These are phyloP conservation scores for Strongylocentrotus purpuratus DNA, from an alignment of 35 echinoderm and acorn worm genomes.

Conservation along the genomic window DNA sequence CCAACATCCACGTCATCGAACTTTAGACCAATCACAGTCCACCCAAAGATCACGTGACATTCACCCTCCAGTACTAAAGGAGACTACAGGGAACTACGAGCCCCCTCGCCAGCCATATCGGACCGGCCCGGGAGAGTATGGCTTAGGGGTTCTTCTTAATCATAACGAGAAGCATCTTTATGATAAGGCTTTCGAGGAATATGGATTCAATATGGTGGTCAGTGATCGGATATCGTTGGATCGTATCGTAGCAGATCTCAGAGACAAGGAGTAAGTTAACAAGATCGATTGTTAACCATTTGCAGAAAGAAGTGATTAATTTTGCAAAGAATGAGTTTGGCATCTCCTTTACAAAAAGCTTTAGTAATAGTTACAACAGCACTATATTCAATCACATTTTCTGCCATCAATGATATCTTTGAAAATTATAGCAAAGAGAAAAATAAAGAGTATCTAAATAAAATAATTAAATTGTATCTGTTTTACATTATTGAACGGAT, in stretches of 20 bases:
- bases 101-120: conserved; percentile 31
- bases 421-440: no score
- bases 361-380: no score
- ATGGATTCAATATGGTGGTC: conserved; percentile 95
- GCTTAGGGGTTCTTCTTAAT: conserved; percentile 52
- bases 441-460: no score
- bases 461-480: no score
- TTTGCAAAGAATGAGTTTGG: not conserved
- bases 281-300: not conserved
- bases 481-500: no score
- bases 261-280: conserved; percentile 83
- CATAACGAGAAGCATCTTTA: conserved; percentile 57
- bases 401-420: no score
- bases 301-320: not conserved
- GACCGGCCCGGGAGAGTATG: conserved; percentile 79
- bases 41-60: not conserved
- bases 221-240: conserved; percentile 93
- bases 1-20: conserved; percentile 16
- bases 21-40: conserved; percentile 30
- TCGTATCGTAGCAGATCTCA: conserved; percentile 78
- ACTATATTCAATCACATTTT: no score
- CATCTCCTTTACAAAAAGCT: no score
- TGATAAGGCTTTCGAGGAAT: conserved; percentile 72
- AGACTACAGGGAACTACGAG: conserved; percentile 65
- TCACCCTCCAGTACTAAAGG: conserved; percentile 46